Evolutionary conservation across 2,113 vertebrate genomes (phyloP), one percentile per base, ranked within the genome.

Genomic region (Chaetodon auriga): DNA sequence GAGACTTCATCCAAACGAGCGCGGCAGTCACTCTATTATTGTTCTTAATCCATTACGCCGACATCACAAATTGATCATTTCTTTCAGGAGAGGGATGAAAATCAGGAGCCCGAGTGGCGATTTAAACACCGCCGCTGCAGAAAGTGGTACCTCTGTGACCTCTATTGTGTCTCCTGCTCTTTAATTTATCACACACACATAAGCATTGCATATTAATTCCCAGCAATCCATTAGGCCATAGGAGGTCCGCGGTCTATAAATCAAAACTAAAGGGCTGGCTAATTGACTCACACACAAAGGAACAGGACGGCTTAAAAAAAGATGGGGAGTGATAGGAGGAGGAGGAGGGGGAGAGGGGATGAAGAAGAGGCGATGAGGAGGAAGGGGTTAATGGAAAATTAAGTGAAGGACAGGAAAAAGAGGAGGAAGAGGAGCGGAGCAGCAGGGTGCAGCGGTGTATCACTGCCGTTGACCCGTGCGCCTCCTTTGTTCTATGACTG

Each of bases 121-220:
- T 75, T 84, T 71, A 72, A 77, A 64, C 80, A 73, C 53, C 25
- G 80, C 78, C 68, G 48, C 51, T 60, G 16, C 9, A 41, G 82
- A 21, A 58, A 61, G 75, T 79, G 68, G 53, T 69, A 43, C 71
- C 84, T 70, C 82, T 14, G 57, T 90, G 91, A 94, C 91, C 93
- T 89, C 88, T 79, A 82, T 91, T 91, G 90, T 92, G 82, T 92
- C 86, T 85, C 48, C 69, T 53, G 60, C 72, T 69, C 68, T 84
- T 82, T 91, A 82, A 94, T 93, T 92, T 78, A 93, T 90, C 92
- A 89, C 83, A 65, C 73, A 30, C 78, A n/a, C 57, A 71, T 55
- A 83, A 78, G 68, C 30, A 58, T 73, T 89, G 92, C 92, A 92
- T 93, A 93, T 93, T 92, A 92, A 93, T 92, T 93, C 85, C 75